Conservation (phyloP, 2,797 vertebrate genomes). For the Bradypodion ventrale region DNA sequence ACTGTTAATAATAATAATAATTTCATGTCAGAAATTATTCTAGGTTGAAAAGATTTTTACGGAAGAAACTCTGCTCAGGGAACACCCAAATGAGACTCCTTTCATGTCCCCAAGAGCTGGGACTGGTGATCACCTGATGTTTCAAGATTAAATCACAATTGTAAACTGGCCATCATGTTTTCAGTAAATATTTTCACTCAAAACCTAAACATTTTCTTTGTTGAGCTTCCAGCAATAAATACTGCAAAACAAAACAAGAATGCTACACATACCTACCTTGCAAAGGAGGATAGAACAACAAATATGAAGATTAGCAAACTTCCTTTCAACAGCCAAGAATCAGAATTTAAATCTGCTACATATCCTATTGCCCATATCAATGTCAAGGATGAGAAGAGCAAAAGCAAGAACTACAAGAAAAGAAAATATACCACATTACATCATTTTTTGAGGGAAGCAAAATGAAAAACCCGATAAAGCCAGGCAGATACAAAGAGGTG, state of each 20-base stretch:
- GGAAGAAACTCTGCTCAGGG: too few species aligned
- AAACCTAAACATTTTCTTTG: neutral
- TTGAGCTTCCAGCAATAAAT: neutral
- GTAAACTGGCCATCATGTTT: neutral
- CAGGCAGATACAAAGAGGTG: neutral
- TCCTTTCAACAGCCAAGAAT: slow-evolving; percentile 96
- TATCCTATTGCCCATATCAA: slow-evolving; percentile 85
- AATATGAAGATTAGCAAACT: slow-evolving; percentile 82
- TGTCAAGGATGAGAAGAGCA: slow-evolving; percentile 73
- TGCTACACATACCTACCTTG: slow-evolving; percentile 79
- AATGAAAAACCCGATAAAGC: neutral
- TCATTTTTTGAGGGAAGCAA: neutral
- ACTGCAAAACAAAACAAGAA: slow-evolving; percentile 18
- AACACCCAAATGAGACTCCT: too few species aligned
- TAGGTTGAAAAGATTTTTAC: too few species aligned
- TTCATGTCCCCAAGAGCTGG: too few species aligned
- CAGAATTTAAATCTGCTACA: slow-evolving; percentile 84
- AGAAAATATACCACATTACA: slow-evolving; percentile 38
- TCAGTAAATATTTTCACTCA: neutral
- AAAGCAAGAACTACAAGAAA: slow-evolving; percentile 74
- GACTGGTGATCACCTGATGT: neutral
- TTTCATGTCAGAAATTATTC: too few species aligned
- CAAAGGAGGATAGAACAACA: slow-evolving; percentile 78
- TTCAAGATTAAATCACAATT: neutral
- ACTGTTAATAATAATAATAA: too few species aligned